Evolutionary conservation across 1,140 invertebrate species (phyloP).

Genomic region (Pteromalus puparum): DNA sequence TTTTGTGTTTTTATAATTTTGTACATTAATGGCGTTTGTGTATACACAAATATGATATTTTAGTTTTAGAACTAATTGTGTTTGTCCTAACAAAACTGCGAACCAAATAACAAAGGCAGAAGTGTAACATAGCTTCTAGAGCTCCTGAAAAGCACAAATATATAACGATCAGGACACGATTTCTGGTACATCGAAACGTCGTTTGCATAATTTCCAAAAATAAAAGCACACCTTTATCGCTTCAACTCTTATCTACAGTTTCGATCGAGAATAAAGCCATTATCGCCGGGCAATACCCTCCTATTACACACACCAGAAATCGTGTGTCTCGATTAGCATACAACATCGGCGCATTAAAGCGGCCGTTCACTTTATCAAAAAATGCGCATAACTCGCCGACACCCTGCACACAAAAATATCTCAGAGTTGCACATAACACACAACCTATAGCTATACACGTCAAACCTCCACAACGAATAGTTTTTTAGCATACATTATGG

Average conservation of each 20-base stretch:
- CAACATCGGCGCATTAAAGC: background rate
- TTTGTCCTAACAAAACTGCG: too few relatives aligned
- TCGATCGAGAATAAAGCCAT: too few relatives aligned
- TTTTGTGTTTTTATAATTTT: background rate
- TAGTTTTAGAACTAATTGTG: too few relatives aligned
- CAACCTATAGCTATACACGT: background rate
- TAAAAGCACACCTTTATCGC: background rate
- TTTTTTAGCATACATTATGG: background rate
- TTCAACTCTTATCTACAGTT: too few relatives aligned
- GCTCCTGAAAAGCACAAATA: too few relatives aligned
- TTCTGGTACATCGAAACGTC: background rate
- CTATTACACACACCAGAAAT: background rate
- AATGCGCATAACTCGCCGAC: background rate
- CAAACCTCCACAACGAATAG: background rate
- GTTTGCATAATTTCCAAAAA: background rate
- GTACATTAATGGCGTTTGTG: too few relatives aligned
- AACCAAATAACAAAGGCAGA: background rate
- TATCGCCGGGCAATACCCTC: too few relatives aligned
- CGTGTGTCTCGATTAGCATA: constrained; percentile 19
- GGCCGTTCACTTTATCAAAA: background rate
- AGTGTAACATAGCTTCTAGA: background rate
- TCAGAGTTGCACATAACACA: background rate
- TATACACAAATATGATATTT: too few relatives aligned
- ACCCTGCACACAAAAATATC: background rate
- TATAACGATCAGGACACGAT: background rate